phyloP scores from a whole-genome alignment of 2,797 vertebrate species.

The Pagetopsis macropterus region DNA sequence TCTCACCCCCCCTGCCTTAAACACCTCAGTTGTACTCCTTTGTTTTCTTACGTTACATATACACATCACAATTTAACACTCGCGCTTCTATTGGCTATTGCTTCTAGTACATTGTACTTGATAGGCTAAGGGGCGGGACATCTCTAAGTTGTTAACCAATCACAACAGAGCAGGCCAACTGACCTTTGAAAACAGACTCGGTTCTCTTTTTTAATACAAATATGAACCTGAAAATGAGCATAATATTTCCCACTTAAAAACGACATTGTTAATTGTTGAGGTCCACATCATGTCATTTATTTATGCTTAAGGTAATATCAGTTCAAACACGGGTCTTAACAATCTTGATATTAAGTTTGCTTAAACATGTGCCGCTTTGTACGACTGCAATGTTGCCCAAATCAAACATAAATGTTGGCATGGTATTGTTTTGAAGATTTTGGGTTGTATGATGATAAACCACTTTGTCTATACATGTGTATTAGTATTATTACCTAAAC shows the following conservation, averaged over 20 bases:
- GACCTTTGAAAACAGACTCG: no score
- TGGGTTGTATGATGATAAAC: constrained; percentile 4
- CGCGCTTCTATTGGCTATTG: no score
- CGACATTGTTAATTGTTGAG: not conserved
- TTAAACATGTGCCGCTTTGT: not conserved
- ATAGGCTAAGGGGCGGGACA: no score
- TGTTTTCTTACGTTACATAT: no score
- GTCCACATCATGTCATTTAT: not conserved
- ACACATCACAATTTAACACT: no score
- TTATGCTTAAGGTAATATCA: not conserved
- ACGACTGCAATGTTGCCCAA: not conserved
- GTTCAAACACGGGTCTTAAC: not conserved
- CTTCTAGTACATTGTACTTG: no score
- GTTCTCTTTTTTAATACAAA: no score
- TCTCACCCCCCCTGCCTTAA: no score
- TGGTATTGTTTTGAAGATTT: not conserved
- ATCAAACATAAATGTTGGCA: not conserved
- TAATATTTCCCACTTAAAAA: not conserved
- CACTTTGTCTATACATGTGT: not conserved
- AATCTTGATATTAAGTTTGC: not conserved
- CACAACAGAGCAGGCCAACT: no score
- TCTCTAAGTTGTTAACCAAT: no score
- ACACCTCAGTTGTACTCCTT: no score
- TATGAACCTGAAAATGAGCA: no score
- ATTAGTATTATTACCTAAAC: not conserved